These are phyloP conservation scores for Helobdella robusta DNA, from an alignment of 2,888 invertebrate genomes.

Conservation along the genomic window DNA sequence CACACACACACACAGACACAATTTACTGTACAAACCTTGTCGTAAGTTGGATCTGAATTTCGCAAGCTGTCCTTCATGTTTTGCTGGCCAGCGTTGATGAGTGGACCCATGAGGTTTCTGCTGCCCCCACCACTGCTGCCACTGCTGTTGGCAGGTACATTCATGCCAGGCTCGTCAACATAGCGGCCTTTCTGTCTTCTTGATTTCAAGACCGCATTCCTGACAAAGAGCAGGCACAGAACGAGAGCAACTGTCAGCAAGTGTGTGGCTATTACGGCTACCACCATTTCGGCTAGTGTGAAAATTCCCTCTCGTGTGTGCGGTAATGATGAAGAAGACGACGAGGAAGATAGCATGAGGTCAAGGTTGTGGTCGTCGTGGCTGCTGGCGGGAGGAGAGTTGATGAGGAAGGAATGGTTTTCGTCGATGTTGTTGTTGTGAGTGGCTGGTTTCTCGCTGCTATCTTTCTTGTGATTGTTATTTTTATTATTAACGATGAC, in stretches of 20 bases:
- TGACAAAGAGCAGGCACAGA: constrained; percentile 30
- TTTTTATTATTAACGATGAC: no score
- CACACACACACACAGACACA: no score
- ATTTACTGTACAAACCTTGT: constrained; percentile 11
- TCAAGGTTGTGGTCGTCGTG: neutral
- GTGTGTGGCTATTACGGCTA: constrained; percentile 46
- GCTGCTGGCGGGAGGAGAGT: neutral
- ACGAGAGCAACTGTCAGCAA: constrained; percentile 43
- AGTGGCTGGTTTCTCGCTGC: no score
- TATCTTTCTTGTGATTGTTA: no score
- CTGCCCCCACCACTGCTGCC: neutral
- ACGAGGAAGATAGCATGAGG: no score
- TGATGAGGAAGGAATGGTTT: neutral
- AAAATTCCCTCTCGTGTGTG: constrained; percentile 33
- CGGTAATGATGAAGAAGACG: neutral
- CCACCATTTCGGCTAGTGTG: constrained; percentile 42
- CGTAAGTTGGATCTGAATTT: constrained; percentile 18
- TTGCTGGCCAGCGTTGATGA: neutral
- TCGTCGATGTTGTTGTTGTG: neutral
- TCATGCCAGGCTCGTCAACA: constrained; percentile 8
- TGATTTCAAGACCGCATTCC: constrained; percentile 5
- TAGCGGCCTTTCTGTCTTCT: constrained; percentile 20
- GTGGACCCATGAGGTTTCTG: neutral
- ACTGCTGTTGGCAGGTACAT: neutral
- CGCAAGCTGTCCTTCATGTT: neutral